These are phyloP conservation scores for Palloptera scutellata DNA, from an alignment of 2,888 invertebrate species.

Conservation along the genomic window DNA sequence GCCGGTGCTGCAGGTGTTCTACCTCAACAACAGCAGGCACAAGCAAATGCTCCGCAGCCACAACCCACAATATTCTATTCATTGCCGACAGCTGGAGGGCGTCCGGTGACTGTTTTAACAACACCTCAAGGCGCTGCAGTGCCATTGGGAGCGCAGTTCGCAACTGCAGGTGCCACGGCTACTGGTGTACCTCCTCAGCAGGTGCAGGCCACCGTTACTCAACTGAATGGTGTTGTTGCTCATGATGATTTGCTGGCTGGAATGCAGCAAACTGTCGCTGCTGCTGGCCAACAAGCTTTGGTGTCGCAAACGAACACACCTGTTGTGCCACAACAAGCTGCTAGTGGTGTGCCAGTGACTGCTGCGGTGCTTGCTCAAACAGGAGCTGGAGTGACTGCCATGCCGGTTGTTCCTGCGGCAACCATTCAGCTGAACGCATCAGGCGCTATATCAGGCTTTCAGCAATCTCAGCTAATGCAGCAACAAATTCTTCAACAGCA, in stretches of 20 bases:
- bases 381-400: conserved; percentile 21
- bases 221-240: conserved; percentile 60
- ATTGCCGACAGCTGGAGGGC: conserved; percentile 54
- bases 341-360: conserved; percentile 39
- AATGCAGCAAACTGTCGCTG: conserved; percentile 41
- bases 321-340: conserved; percentile 60
- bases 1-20: conserved; percentile 38
- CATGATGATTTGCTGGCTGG: conserved; percentile 60
- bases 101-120: conserved; percentile 56
- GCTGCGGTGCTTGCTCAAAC: conserved; percentile 36
- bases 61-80: conserved; percentile 58
- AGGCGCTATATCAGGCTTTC: conserved; percentile 44
- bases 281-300: conserved; percentile 36
- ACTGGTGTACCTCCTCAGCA: conserved; percentile 47
- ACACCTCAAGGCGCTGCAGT: conserved; percentile 51
- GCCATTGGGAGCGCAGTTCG: conserved; percentile 53
- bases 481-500: conserved; percentile 41
- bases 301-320: conserved; percentile 58
- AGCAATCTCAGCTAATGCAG: conserved; percentile 51
- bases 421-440: conserved; percentile 42
- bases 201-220: conserved; percentile 47
- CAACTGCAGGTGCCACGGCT: conserved; percentile 39
- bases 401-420: conserved; percentile 28
- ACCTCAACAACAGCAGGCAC: conserved; percentile 38
- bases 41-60: conserved; percentile 49